Evolutionary conservation across 2,888 invertebrate species (phyloP).

Genomic region (Drosophila paramelanica): DNA sequence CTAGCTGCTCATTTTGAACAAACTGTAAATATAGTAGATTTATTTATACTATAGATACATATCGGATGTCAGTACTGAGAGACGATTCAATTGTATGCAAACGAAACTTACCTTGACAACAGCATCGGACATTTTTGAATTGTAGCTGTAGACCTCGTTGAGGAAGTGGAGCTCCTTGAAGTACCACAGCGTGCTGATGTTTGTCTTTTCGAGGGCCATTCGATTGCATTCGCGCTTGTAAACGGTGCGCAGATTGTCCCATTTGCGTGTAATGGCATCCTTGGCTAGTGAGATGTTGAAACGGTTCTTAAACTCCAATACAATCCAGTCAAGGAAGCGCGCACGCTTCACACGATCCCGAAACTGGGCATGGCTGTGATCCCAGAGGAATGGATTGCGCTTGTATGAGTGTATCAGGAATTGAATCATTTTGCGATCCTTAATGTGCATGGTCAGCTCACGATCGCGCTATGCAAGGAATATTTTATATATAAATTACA

Average conservation of each 20-base stretch:
- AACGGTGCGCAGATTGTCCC: slow-evolving; percentile 82
- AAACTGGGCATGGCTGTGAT: slow-evolving; percentile 82
- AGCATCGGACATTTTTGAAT: slow-evolving; percentile 77
- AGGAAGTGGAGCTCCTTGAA: slow-evolving; percentile 81
- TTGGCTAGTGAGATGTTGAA: slow-evolving; percentile 80
- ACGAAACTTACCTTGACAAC: slow-evolving; percentile 71
- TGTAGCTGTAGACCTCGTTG: slow-evolving; percentile 80
- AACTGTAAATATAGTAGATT: not conserved
- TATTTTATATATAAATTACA: too few species aligned
- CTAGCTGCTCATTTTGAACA: too few species aligned
- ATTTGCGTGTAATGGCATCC: slow-evolving; percentile 82
- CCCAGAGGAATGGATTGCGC: slow-evolving; percentile 82
- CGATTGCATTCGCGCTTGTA: slow-evolving; percentile 83
- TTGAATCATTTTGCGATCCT: slow-evolving; percentile 83
- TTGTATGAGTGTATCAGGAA: slow-evolving; percentile 82
- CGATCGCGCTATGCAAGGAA: slow-evolving; percentile 50
- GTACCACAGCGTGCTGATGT: slow-evolving; percentile 82
- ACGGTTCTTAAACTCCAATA: slow-evolving; percentile 79
- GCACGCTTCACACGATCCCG: slow-evolving; percentile 80
- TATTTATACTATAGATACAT: not conserved
- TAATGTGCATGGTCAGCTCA: slow-evolving; percentile 81
- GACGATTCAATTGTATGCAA: slow-evolving; percentile 10
- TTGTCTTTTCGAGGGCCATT: slow-evolving; percentile 81
- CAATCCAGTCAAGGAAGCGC: slow-evolving; percentile 81
- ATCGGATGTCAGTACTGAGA: slow-evolving; percentile 21